phyloP scores from a whole-genome alignment of 2,888 invertebrate species.

The Acrobeloides nanus region DNA sequence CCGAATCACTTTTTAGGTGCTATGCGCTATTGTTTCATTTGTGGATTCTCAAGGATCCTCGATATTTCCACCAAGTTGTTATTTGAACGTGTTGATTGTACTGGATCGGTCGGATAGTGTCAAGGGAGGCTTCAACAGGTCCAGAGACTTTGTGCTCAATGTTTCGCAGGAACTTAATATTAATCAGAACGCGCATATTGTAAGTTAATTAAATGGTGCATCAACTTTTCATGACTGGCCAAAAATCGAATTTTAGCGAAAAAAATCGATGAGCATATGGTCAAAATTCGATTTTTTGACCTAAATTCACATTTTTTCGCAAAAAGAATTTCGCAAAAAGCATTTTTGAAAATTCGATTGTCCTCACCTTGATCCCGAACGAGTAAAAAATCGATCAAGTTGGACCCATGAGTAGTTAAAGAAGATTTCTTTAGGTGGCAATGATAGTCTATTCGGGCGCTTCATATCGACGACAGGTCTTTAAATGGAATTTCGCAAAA shows the following conservation, averaged over 20 bases:
- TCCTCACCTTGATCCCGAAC: too few species aligned
- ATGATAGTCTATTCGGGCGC: conserved; percentile 49
- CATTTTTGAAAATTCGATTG: too few species aligned
- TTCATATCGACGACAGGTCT: conserved; percentile 38
- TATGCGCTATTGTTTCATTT: too few species aligned
- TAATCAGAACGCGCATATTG: conserved; percentile 43
- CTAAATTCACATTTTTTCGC: too few species aligned
- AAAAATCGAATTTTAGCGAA: too few species aligned
- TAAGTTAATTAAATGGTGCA: too few species aligned
- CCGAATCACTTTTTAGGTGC: too few species aligned
- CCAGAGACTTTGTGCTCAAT: conserved; percentile 46
- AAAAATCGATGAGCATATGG: too few species aligned
- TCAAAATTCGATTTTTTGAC: too few species aligned
- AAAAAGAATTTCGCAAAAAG: background rate
- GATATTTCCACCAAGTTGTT: conserved; percentile 46
- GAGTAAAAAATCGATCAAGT: too few species aligned
- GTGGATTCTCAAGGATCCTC: conserved; percentile 14
- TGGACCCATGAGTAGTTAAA: conserved; percentile 7
- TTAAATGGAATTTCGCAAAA: conserved; percentile 46
- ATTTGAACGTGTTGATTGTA: conserved; percentile 47
- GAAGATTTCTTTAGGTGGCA: conserved; percentile 25
- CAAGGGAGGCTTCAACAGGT: conserved; percentile 41
- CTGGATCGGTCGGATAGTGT: conserved; percentile 40
- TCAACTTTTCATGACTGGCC: too few species aligned
- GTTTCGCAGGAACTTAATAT: conserved; percentile 50